Evolutionary conservation across 2,113 vertebrate genomes (phyloP).

Genomic region (Scophthalmus maximus): DNA sequence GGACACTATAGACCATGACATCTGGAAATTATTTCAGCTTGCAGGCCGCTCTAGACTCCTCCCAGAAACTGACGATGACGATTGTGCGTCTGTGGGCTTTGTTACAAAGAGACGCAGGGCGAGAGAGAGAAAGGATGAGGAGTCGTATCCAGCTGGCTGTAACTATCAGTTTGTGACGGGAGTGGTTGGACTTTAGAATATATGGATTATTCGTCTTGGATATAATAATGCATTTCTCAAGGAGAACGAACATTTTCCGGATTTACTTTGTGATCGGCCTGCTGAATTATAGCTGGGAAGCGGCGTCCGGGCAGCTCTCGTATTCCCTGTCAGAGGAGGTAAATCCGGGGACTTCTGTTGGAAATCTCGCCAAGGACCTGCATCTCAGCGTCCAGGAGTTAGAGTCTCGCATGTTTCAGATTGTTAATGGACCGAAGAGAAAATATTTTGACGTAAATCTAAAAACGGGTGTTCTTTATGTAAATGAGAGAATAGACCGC

Average conservation of each 20-base stretch:
- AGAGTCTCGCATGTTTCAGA: constrained; percentile 56
- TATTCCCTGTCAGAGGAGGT: constrained; percentile 75
- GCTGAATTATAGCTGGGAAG: constrained; percentile 47
- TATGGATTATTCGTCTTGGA: not conserved
- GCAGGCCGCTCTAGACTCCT: constrained; percentile 37
- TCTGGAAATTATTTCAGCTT: not conserved
- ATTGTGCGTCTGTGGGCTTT: constrained; percentile 58
- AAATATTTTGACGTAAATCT: constrained; percentile 71
- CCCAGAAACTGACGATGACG: constrained; percentile 42
- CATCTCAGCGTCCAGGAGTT: constrained; percentile 53
- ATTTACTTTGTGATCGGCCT: constrained; percentile 46
- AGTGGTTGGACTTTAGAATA: not conserved
- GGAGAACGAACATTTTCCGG: constrained; percentile 2
- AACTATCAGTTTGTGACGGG: not conserved
- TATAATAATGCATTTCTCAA: not conserved
- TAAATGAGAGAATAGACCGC: constrained; percentile 67
- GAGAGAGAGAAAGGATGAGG: not conserved
- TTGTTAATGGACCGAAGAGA: constrained; percentile 50
- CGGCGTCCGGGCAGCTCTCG: constrained; percentile 55
- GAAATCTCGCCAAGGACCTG: constrained; percentile 71
- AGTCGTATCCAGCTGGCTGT: not conserved
- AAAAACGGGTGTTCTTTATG: constrained; percentile 63
- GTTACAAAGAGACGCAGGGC: constrained; percentile 46
- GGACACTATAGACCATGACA: constrained; percentile 65
- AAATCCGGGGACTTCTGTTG: constrained; percentile 65